phyloP scores from a whole-genome alignment of 2,888 invertebrate species.

The Tenthredo livida region DNA sequence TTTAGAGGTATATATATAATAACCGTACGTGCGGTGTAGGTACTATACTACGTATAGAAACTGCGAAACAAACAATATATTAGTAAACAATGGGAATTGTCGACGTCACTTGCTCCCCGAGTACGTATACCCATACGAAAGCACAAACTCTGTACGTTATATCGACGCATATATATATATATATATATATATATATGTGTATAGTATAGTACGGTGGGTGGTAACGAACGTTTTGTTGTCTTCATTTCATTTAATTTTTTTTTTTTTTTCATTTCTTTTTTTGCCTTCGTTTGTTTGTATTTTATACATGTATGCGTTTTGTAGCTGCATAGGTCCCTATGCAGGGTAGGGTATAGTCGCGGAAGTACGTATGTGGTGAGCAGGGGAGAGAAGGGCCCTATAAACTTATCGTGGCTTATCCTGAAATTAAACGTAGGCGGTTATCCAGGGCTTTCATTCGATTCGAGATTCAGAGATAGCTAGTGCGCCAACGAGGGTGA shows the following conservation, averaged over 20 bases:
- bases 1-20: not conserved
- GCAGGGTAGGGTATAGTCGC: no score
- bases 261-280: not conserved
- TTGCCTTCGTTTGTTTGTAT: not conserved
- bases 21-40: not conserved
- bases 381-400: not conserved
- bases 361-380: not conserved
- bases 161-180: not conserved
- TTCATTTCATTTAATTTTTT: no score
- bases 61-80: constrained; percentile 49
- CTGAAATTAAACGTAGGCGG: constrained; percentile 70
- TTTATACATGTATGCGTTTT: not conserved
- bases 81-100: constrained; percentile 28
- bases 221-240: not conserved
- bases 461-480: constrained; percentile 41
- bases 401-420: constrained; percentile 64
- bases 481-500: constrained; percentile 29
- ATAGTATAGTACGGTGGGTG: constrained; percentile 7
- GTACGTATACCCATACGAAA: not conserved
- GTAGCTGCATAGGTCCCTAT: not conserved
- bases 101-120: constrained; percentile 31
- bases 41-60: constrained; percentile 24
- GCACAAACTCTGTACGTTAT: not conserved
- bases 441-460: constrained; percentile 60
- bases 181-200: no score